These are phyloP conservation scores for Agelastica alni DNA, from an alignment of 2,888 invertebrate genomes.

Conservation along the genomic window DNA sequence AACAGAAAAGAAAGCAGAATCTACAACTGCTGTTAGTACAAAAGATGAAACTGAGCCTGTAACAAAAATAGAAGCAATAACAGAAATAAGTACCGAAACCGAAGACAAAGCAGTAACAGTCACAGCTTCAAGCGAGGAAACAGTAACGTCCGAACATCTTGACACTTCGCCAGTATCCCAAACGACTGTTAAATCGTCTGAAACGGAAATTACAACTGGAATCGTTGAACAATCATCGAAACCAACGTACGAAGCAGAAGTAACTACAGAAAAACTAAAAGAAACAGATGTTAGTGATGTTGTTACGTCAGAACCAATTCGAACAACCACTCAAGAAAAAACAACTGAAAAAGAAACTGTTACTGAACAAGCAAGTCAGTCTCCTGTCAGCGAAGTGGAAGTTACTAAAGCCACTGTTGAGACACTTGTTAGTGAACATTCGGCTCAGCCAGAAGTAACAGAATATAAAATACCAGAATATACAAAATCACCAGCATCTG, in stretches of 20 bases:
- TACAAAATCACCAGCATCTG: slow-evolving; percentile 7
- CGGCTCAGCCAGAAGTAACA: slow-evolving; percentile 4
- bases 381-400: not conserved
- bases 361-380: slow-evolving; percentile 22
- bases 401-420: slow-evolving; percentile 22
- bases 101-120: too few relatives aligned
- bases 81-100: too few relatives aligned
- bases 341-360: slow-evolving; percentile 6
- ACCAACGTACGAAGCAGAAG: too few relatives aligned
- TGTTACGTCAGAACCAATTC: not conserved
- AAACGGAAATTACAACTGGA: not conserved
- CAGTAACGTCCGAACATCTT: too few relatives aligned
- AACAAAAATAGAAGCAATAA: too few relatives aligned
- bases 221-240: not conserved
- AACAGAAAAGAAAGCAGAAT: slow-evolving; percentile 33
- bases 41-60: slow-evolving; percentile 3
- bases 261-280: too few relatives aligned
- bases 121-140: too few relatives aligned
- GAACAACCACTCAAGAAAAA: not conserved
- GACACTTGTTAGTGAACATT: slow-evolving; percentile 19
- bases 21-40: slow-evolving; percentile 12
- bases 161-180: too few relatives aligned
- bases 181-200: too few relatives aligned
- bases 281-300: too few relatives aligned
- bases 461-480: not conserved